Conservation (phyloP, 2,113 vertebrate genomes). For the Dasyurus viverrinus region DNA sequence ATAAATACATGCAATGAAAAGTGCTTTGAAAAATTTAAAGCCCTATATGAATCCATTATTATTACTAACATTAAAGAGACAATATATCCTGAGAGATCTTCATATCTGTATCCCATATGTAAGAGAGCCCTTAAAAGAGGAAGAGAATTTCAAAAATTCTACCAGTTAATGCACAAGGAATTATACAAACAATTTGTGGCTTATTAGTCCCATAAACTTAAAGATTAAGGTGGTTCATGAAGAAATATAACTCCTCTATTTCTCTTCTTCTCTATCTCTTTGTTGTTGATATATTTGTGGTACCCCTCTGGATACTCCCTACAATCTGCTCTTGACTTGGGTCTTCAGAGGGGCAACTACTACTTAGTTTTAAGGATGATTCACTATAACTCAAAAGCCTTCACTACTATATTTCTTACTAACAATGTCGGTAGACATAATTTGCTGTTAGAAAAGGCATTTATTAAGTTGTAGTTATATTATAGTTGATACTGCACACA, state of each 20-base stretch:
- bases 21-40: constrained; percentile 27
- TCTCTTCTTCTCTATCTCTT: background rate
- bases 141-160: constrained; percentile 25
- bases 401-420: background rate
- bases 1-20: background rate
- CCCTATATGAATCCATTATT: background rate
- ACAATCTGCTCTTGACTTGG: background rate
- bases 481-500: background rate
- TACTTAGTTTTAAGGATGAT: background rate
- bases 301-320: background rate
- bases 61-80: background rate
- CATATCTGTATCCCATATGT: background rate
- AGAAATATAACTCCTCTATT: background rate
- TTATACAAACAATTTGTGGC: background rate
- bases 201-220: background rate
- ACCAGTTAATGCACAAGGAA: background rate
- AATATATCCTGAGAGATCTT: background rate
- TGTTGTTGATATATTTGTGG: background rate
- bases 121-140: background rate
- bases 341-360: background rate
- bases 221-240: background rate
- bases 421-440: background rate
- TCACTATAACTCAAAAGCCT: background rate
- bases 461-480: background rate
- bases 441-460: background rate